Evolutionary conservation across 2,888 invertebrate species (phyloP), one percentile per base, ranked within the genome.

Genomic region (Embidobia sp.): DNA sequence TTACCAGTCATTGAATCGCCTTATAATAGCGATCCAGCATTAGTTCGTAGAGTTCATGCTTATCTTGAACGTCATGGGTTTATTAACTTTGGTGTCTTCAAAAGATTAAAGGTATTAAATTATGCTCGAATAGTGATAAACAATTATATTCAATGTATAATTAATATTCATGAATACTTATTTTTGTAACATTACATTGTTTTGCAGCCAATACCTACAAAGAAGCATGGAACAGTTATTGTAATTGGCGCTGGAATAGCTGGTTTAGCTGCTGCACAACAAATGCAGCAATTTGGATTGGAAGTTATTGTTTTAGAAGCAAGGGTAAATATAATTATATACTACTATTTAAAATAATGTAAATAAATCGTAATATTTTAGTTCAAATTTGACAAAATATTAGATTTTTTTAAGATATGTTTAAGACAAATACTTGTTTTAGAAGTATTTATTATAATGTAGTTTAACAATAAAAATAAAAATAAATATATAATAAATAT

Each of bases 31-130:
- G 98, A 99, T 90, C 93, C 94, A 2, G 93, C 93, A 5, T 90
- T 99, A 15, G 93, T 98, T 1, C 92, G 94, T 86, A 93, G 98
- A 79, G 93, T 97, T 22, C 97, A 97, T 90, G 94, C 95, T 0
- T 99, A 96, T 89, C 91, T 99, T 29, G 97, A 98, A 86, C 93
- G 99, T 40, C 97, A 98, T 90, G 98, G 99, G 1, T 97, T 96
- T 85, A 98, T 99, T 78, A 99, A 99, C 91, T 99, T 97, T 91
- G 99, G 99, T 0, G 95, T 98, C 49, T 99, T 97, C 90, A 97
- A 97, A 87, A 92, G 97, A 29, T 90, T 95, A 2, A 95, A 95
- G 85, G 94, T 95, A 61, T 37, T 61, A 35, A 3, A 29, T 7
- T 18, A 53, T n/a, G n/a, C n/a, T n/a, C n/a, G n/a, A n/a, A n/a